Conservation (phyloP, 2,888 invertebrate genomes). For the Nomada ferruginata region DNA sequence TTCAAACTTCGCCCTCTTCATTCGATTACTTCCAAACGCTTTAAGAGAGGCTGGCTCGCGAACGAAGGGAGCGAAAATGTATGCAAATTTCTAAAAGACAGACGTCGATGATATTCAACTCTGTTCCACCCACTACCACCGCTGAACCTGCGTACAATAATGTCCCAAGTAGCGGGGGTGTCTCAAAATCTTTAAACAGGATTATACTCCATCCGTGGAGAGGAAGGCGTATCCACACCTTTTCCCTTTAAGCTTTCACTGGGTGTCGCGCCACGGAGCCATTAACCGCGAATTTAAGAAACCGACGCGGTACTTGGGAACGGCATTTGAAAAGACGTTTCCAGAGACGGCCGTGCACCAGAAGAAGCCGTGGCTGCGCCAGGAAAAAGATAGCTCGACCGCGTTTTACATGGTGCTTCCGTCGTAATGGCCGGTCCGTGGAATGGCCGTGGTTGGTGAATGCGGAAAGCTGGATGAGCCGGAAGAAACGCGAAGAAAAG, state of each 20-base stretch:
- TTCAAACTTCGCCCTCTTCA: constrained; percentile 10
- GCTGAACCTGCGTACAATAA: constrained; percentile 25
- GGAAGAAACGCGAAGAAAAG: constrained; percentile 42
- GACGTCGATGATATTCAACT: constrained; percentile 37
- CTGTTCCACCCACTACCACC: not conserved
- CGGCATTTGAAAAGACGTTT: constrained; percentile 61
- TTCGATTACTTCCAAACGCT: constrained; percentile 1
- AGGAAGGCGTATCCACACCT: constrained; percentile 13
- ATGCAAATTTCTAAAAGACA: constrained; percentile 41
- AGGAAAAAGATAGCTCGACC: constrained; percentile 26
- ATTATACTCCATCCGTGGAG: constrained; percentile 22
- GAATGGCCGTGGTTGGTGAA: constrained; percentile 42
- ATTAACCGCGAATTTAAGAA: constrained; percentile 67
- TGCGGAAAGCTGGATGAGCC: constrained; percentile 22
- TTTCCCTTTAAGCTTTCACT: constrained; percentile 55
- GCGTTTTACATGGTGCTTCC: constrained; percentile 53
- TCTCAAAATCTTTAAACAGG: constrained; percentile 59
- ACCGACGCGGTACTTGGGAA: constrained; percentile 53
- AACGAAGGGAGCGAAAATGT: not conserved
- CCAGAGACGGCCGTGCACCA: not conserved
- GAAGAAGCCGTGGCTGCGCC: constrained; percentile 13
- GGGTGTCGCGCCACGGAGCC: constrained; percentile 57
- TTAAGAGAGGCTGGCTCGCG: not conserved
- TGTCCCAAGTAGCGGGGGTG: constrained; percentile 21
- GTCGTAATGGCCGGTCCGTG: constrained; percentile 49